A percentile compares a stretch with the other conserved stretches of the same genome.
phyloP scores from a whole-genome alignment of 2,888 invertebrate species.

The Spisula subtruncata region DNA sequence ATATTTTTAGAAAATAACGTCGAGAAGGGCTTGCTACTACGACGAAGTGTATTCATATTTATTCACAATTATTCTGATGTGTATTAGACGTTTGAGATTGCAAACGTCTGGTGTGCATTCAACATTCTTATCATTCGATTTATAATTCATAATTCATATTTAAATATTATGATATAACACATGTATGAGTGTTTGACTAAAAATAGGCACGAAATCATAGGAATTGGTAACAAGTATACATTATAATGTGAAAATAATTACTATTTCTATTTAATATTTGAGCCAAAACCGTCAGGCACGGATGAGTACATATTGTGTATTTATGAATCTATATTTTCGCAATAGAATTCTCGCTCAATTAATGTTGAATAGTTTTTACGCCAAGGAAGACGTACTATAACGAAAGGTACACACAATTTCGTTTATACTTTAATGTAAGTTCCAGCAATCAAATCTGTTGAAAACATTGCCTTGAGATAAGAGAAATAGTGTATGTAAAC shows the following conservation, averaged over 20 bases:
- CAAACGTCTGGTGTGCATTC: conserved; percentile 11
- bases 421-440: not conserved
- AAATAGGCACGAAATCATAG: not conserved
- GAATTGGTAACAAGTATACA: not conserved
- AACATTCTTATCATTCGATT: not conserved
- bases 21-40: too few relatives aligned
- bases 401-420: not conserved
- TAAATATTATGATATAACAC: not conserved
- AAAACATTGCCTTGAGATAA: not conserved
- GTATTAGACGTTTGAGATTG: not conserved
- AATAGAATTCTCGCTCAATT: conserved; percentile 21
- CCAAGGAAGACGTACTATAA: conserved; percentile 16
- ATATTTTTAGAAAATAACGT: too few relatives aligned
- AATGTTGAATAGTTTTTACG: conserved; percentile 20
- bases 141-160: not conserved
- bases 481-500: conserved; percentile 6
- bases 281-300: not conserved
- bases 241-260: not conserved
- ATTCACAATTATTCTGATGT: not conserved
- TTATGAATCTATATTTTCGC: not conserved
- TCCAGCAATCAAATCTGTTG: not conserved
- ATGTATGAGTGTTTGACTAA: not conserved
- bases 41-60: too few relatives aligned
- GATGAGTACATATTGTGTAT: not conserved
- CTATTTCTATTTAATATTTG: not conserved